Evolutionary conservation across 2,888 invertebrate species (phyloP), one percentile per base, ranked within the genome.

Genomic region (Sphinx pinastri): DNA sequence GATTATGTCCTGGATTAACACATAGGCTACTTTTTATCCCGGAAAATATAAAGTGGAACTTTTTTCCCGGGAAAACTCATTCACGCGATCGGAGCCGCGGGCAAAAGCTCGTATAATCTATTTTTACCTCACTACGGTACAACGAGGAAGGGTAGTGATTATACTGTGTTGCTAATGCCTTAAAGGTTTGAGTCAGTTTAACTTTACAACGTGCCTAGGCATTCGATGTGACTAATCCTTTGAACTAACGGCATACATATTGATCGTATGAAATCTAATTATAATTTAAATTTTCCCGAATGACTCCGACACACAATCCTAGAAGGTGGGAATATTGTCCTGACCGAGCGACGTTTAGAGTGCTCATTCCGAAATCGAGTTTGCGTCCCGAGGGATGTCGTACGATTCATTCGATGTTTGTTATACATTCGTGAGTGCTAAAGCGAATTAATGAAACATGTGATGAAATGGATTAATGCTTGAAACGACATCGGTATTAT

Each of bases 361-460:
- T 49, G 13, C 49, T 63, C 63, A 19, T 63, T 63, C 19, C 19
- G 11, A 13, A 49, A 49, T 63, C 19, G 63, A 19, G 49, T 63
- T 49, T 13, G 63, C 7, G 10, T 63, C 63, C 19, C 63, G 63
- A 25, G 47, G 49, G 63, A 49, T 63, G 7, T 47, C 13, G 19
- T 47, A 13, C 49, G 49, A 63, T 63, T 19, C 49, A 63, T 49
- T 63, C 13, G 49, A 63, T 63, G 49, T 60, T 47, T 52, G 59
- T 58, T 45, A 69, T 70, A 60, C 70, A 70, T 47, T 19, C 66
- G 11, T 49, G 63, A 67, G 67, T 66, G 67, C 52, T 59, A 67
- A 66, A 52, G 58, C 68, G 66, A 70, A 58, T 63, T 63, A 49
- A 63, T 63, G 47, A 63, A 49, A 49, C 19, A 12, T 16, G 19